phyloP scores from a whole-genome alignment of 2,888 invertebrate genomes.

The Isoperla grammatica region DNA sequence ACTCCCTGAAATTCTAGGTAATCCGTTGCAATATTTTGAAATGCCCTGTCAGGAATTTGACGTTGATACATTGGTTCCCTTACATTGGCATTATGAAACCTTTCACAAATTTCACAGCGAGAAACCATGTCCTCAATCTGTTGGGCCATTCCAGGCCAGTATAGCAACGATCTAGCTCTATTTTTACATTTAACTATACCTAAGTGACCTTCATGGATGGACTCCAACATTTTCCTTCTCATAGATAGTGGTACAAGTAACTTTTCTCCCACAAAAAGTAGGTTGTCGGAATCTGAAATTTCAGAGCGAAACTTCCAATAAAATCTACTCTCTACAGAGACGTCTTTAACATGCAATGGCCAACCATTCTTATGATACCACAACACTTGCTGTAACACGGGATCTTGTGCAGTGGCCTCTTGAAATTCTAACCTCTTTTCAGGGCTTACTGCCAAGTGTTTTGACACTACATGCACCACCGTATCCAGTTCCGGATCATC shows the following conservation, averaged over 20 bases:
- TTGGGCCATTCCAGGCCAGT: conserved; percentile 13
- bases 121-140: conserved; percentile 3
- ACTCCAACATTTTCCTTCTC: background rate
- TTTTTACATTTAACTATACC: conserved; percentile 14
- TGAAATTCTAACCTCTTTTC: too few relatives aligned
- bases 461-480: conserved; percentile 5
- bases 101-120: conserved; percentile 16
- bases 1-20: too few relatives aligned
- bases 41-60: too few relatives aligned
- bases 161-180: conserved; percentile 1
- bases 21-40: too few relatives aligned
- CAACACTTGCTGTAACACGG: background rate
- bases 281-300: background rate
- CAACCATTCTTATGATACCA: conserved; percentile 9
- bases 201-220: conserved; percentile 15
- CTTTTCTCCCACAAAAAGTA: conserved; percentile 9
- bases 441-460: conserved; percentile 12
- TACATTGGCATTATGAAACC: conserved; percentile 14
- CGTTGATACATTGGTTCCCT: conserved; percentile 34
- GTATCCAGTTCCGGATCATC: conserved; percentile 17
- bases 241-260: background rate
- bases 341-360: background rate
- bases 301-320: background rate
- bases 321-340: background rate
- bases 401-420: conserved; percentile 1